A percentile compares a stretch with the other conserved stretches of the same genome.
These are phyloP conservation scores for Ips nitidus DNA, from an alignment of 1,140 invertebrate genomes.

Conservation along the genomic window DNA sequence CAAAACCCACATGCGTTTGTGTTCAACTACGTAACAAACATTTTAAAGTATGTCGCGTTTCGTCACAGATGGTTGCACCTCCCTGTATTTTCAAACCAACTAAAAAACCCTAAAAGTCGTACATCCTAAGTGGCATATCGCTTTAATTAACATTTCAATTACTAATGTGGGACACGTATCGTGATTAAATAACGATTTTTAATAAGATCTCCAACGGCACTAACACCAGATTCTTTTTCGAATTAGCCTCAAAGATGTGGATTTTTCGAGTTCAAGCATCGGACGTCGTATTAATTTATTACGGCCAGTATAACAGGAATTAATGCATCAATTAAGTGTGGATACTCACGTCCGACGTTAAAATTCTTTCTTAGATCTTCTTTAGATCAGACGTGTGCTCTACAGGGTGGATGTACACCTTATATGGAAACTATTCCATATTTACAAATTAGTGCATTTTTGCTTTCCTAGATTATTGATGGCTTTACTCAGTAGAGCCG, in stretches of 20 bases:
- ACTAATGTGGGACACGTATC: background rate
- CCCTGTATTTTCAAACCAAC: too few species aligned
- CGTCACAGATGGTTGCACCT: background rate
- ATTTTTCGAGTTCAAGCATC: background rate
- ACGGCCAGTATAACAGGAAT: background rate
- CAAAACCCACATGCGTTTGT: conserved; percentile 1
- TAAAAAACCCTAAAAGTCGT: background rate
- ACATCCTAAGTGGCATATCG: background rate
- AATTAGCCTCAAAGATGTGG: conserved; percentile 1
- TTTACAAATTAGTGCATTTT: too few species aligned
- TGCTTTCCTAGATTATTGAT: too few species aligned
- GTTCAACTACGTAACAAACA: background rate
- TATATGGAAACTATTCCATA: too few species aligned
- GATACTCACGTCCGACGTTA: background rate
- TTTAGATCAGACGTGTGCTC: background rate
- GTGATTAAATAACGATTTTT: conserved; percentile 4
- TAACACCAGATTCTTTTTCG: background rate
- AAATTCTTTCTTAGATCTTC: background rate
- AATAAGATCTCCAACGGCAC: background rate
- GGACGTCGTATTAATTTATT: background rate
- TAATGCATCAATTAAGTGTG: background rate
- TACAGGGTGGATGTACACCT: too few species aligned
- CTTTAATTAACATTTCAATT: conserved; percentile 2
- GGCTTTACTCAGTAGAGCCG: too few species aligned
- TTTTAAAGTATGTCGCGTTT: background rate